Percentiles rank a stretch among this genome's conserved stretches.
Evolutionary conservation across 1,140 invertebrate species (phyloP).

Genomic region (Ditylenchus dipsaci): DNA sequence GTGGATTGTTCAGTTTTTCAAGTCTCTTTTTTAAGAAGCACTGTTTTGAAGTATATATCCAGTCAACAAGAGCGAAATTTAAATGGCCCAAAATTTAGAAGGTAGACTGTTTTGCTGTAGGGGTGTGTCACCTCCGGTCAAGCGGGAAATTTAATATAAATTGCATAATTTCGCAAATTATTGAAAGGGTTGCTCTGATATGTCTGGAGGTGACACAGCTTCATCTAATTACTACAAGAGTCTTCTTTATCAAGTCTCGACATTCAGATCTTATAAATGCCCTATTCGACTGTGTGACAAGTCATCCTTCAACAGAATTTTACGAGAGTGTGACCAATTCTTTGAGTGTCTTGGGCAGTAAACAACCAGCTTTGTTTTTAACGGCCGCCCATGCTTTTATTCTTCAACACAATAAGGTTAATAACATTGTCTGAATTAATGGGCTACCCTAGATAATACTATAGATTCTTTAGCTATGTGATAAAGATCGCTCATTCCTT

Average conservation of each 20-base stretch:
- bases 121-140: too few relatives aligned
- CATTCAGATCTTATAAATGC: constrained; percentile 44
- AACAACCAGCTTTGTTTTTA: constrained; percentile 40
- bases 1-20: too few relatives aligned
- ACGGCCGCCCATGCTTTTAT: constrained; percentile 43
- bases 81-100: constrained; percentile 41
- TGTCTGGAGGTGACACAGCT: too few relatives aligned
- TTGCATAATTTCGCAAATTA: too few relatives aligned
- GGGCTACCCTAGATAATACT: too few relatives aligned
- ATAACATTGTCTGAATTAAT: background rate
- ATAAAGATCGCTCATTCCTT: constrained; percentile 40
- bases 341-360: constrained; percentile 32
- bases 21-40: too few relatives aligned
- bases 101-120: too few relatives aligned
- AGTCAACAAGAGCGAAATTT: background rate
- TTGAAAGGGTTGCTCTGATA: too few relatives aligned
- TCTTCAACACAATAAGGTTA: constrained; percentile 40
- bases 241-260: background rate
- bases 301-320: constrained; percentile 24
- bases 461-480: constrained; percentile 40
- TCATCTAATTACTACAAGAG: background rate
- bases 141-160: too few relatives aligned
- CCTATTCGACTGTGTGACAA: constrained; percentile 44
- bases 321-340: constrained; percentile 29
- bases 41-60: too few relatives aligned